Evolutionary conservation across 30 jellyfish, hydroid and myxozoan genomes (phyloP), one percentile per base, ranked within the genome.

Genomic region (Turritopsis dohrnii): DNA sequence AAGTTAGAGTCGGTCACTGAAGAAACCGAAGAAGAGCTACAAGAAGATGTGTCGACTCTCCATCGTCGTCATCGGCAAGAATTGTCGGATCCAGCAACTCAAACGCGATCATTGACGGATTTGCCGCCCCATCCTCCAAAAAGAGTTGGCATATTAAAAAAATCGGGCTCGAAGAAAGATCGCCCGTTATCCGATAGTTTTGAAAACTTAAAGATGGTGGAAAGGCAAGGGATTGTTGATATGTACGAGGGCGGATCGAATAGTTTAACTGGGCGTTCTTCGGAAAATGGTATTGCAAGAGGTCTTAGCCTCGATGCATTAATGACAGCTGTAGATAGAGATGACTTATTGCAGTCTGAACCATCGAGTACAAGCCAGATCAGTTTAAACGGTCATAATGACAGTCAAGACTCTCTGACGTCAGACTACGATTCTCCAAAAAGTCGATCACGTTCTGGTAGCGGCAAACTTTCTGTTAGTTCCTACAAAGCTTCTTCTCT

Each of bases 121-220:
- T 26, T 53, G 21, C 83, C 80, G 19, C 79, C 80, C 81, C 52
- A 53, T 21, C 80, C 80, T 19, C 96, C 94, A n/a, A 71, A 83
- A 65, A 87, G 76, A 25, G 94, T 86, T 26, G 91, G 83, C 28
- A 53, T 52, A 31, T 75, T 86, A 29, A 89, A 92, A 20, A 79
- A 75, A 84, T 89, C 88, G 21, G 85, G 81, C 27, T 27, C 72
- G 83, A 93, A 93, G 72, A 87, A 93, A 54, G 98, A 93, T 82
- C 81, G 98, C 73, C 98, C 98, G 72, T 81, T 93, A 66, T 93
- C 98, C 21, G 98, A 93, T 79, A 93, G 96, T 80, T 93, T 84
- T 71, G 98, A 93, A 79, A 93, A 93, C 76, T 74, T 93, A 71
- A 85, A 86, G 71, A 88, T 73, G 95, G 83, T 93, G 25, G 96